Conservation (phyloP, 1,140 invertebrate genomes). For the Drosophila bocqueti region DNA sequence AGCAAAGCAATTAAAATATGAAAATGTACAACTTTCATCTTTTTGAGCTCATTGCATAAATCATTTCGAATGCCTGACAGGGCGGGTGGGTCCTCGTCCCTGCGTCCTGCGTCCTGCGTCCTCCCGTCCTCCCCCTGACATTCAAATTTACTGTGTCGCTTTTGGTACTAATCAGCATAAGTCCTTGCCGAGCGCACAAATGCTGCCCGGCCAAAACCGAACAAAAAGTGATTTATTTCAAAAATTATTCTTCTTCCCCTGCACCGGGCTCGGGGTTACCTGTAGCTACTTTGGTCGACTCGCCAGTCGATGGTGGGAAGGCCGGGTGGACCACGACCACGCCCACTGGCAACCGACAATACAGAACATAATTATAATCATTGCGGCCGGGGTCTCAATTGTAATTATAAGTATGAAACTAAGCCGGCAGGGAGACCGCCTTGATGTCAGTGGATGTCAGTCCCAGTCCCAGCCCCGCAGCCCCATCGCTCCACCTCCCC, state of each 20-base stretch:
- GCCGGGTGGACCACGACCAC: neutral
- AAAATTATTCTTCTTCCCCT: slow-evolving; percentile 42
- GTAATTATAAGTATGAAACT: slow-evolving; percentile 78
- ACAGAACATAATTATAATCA: slow-evolving; percentile 82
- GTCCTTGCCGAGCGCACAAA: slow-evolving; percentile 62
- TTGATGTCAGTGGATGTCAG: slow-evolving; percentile 14
- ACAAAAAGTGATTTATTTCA: slow-evolving; percentile 77
- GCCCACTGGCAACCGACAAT: slow-evolving; percentile 37
- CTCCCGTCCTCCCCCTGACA: slow-evolving; percentile 39
- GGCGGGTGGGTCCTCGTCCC: neutral
- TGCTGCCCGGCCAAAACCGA: slow-evolving; percentile 45
- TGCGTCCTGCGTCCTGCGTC: neutral
- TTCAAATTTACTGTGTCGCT: slow-evolving; percentile 81
- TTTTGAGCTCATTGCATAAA: slow-evolving; percentile 84
- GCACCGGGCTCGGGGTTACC: slow-evolving; percentile 40
- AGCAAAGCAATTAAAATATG: slow-evolving; percentile 84
- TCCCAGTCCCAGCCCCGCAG: neutral
- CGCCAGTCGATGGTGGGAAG: neutral
- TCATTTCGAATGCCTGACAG: slow-evolving; percentile 76
- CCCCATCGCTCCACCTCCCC: neutral
- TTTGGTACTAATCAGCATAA: slow-evolving; percentile 81
- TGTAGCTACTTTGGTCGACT: slow-evolving; percentile 65
- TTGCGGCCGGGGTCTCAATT: slow-evolving; percentile 72
- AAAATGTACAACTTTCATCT: slow-evolving; percentile 84
- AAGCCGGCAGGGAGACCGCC: slow-evolving; percentile 46